These are phyloP conservation scores for Larimichthys polyactis DNA, from an alignment of 2,113 vertebrate genomes.

Conservation along the genomic window DNA sequence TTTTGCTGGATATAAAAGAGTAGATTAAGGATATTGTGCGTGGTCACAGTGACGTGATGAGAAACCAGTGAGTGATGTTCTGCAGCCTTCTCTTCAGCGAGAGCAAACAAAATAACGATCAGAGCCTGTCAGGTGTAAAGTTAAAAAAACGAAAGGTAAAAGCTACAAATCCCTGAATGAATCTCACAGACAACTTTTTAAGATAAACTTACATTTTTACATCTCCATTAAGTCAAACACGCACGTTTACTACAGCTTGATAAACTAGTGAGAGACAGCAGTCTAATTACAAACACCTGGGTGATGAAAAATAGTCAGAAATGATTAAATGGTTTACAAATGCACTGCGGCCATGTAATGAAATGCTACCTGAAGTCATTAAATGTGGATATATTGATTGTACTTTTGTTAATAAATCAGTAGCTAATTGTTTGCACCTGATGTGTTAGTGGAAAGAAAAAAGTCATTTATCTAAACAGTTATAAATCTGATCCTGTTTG, in stretches of 20 bases:
- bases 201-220: conserved; percentile 3
- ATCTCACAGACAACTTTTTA: conserved; percentile 1
- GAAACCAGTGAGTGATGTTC: conserved; percentile 11
- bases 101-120: neutral
- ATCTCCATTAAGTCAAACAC: neutral
- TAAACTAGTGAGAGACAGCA: conserved; percentile 19
- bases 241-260: conserved; percentile 21
- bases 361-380: conserved; percentile 42
- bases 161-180: neutral
- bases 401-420: conserved; percentile 46
- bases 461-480: conserved; percentile 36
- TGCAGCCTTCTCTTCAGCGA: neutral
- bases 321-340: conserved; percentile 34
- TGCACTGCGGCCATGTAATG: conserved; percentile 1
- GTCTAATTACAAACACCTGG: conserved; percentile 52
- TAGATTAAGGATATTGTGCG: conserved; percentile 10
- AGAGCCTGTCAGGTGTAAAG: neutral
- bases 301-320: conserved; percentile 31
- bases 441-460: conserved; percentile 32
- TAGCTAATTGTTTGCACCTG: conserved; percentile 42
- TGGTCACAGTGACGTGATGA: neutral
- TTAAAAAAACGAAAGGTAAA: neutral
- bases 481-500: conserved; percentile 31
- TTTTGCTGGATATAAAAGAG: conserved; percentile 5
- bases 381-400: conserved; percentile 45